These are phyloP conservation scores for Pimephales promelas DNA, from an alignment of 2,113 vertebrate species.

Conservation along the genomic window DNA sequence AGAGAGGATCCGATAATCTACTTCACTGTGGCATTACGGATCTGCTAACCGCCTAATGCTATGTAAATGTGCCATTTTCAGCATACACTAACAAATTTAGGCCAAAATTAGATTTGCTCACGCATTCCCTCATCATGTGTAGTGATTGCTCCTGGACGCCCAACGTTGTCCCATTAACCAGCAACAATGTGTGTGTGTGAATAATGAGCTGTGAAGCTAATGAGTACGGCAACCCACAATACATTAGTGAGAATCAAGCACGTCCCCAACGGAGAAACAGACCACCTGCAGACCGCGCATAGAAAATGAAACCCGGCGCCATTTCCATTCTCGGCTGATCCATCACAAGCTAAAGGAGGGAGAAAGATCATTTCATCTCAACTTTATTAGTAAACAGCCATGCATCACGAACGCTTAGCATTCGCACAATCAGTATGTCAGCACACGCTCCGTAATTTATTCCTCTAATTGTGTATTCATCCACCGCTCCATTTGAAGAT, in stretches of 20 bases:
- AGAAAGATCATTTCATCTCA: constrained; percentile 39
- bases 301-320: constrained; percentile 62
- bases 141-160: constrained; percentile 48
- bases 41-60: constrained; percentile 43
- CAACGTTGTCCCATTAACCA: constrained; percentile 56
- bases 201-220: constrained; percentile 67
- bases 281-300: constrained; percentile 66
- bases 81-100: constrained; percentile 51
- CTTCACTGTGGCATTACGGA: constrained; percentile 32
- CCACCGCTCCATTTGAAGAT: constrained; percentile 12
- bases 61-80: constrained; percentile 56
- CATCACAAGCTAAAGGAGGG: constrained; percentile 52
- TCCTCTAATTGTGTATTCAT: constrained; percentile 50
- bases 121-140: constrained; percentile 48
- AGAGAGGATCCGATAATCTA: constrained; percentile 10
- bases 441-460: constrained; percentile 42
- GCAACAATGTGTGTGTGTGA: constrained; percentile 38
- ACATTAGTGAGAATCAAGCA: constrained; percentile 63
- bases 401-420: constrained; percentile 43
- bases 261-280: constrained; percentile 46
- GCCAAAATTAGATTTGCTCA: constrained; percentile 51
- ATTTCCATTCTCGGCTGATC: constrained; percentile 56
- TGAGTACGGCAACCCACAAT: constrained; percentile 65
- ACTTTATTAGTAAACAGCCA: constrained; percentile 43
- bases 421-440: constrained; percentile 17